Conservation (phyloP, 1,140 invertebrate species). For the Drosophila aff. region DNA sequence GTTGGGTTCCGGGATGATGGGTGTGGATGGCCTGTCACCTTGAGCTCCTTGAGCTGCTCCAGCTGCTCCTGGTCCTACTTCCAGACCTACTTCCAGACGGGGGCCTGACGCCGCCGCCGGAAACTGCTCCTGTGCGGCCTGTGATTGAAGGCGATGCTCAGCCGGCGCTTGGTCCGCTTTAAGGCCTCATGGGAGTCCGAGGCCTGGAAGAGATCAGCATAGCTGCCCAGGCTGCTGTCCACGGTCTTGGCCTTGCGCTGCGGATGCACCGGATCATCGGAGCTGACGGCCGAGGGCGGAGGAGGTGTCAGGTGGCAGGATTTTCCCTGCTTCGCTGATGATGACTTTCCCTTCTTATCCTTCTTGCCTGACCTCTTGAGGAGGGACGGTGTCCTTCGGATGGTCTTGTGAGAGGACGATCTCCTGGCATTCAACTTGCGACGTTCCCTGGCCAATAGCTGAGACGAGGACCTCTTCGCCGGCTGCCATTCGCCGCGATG, state of each 20-base stretch:
- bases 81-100: slow-evolving; percentile 32
- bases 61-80: slow-evolving; percentile 5
- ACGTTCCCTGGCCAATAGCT: neutral
- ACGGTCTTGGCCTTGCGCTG: neutral
- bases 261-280: neutral
- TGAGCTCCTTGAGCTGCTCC: no score
- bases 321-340: neutral
- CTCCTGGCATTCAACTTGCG: neutral
- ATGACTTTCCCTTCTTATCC: no score
- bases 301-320: neutral
- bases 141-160: slow-evolving; percentile 56
- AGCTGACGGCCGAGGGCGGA: neutral
- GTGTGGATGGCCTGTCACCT: no score
- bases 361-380: no score
- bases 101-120: neutral
- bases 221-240: slow-evolving; percentile 64
- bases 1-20: neutral
- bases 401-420: no score
- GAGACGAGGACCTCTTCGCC: neutral
- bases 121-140: slow-evolving; percentile 3
- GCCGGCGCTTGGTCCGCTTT: slow-evolving; percentile 56
- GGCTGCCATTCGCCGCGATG: neutral
- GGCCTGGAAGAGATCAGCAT: slow-evolving; percentile 21
- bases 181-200: slow-evolving; percentile 18
- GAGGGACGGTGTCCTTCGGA: no score